Conservation (phyloP, 2,797 vertebrate species). For the Calcarius lapponicus region DNA sequence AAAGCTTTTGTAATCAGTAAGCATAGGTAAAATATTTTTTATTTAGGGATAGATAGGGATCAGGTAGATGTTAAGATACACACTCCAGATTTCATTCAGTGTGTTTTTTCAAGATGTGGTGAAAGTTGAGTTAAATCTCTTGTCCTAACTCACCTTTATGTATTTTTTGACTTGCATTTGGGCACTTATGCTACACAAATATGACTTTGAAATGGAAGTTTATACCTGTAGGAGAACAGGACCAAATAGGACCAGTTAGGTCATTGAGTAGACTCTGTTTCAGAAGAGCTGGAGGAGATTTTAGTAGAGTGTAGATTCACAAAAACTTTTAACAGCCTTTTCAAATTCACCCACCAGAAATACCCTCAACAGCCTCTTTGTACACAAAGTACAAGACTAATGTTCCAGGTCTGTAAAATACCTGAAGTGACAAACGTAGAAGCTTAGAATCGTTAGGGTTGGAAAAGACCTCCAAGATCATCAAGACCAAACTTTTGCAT, state of each 20-base stretch:
- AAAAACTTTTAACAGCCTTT: neutral
- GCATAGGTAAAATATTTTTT: slow-evolving; percentile 70
- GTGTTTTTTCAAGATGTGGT: neutral
- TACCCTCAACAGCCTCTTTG: neutral
- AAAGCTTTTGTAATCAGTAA: slow-evolving; percentile 71
- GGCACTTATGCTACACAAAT: neutral
- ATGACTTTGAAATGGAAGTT: neutral
- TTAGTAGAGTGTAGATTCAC: neutral
- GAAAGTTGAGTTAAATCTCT: neutral
- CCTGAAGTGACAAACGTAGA: neutral
- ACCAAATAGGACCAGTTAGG: neutral
- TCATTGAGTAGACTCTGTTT: neutral
- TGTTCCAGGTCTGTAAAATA: neutral
- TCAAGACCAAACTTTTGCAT: neutral
- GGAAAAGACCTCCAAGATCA: neutral
- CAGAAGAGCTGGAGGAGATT: neutral
- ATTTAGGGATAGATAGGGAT: slow-evolving; percentile 50
- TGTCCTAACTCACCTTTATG: neutral
- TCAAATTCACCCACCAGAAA: neutral
- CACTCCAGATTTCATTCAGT: neutral
- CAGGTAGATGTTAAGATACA: slow-evolving; percentile 18
- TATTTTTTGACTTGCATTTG: neutral
- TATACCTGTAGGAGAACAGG: neutral
- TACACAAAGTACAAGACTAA: neutral
- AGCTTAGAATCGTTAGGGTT: neutral